phyloP scores from a whole-genome alignment of 2,113 vertebrate genomes.

The Mastomys coucha region DNA sequence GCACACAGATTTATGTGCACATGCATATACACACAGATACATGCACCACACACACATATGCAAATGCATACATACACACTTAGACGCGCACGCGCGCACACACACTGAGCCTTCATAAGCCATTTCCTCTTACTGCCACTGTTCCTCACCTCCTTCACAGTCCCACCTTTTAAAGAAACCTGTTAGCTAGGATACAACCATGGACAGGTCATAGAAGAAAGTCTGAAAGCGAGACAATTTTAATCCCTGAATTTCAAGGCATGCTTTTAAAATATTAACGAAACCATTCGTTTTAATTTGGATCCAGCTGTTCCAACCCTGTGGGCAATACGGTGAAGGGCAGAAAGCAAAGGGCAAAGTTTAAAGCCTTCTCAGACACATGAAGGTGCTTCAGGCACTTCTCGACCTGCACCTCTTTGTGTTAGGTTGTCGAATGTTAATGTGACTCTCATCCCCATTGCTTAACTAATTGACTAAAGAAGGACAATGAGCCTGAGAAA shows the following conservation, averaged over 20 bases:
- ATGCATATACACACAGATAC: not conserved
- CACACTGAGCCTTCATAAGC: not conserved
- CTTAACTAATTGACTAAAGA: not conserved
- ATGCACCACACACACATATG: not conserved
- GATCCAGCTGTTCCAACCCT: slow-evolving; percentile 17
- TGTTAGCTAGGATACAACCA: slow-evolving; percentile 30
- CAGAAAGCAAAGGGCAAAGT: not conserved
- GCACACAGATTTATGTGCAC: not conserved
- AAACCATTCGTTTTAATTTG: slow-evolving; percentile 55
- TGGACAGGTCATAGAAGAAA: slow-evolving; percentile 47
- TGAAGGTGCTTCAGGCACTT: not conserved
- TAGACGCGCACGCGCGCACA: not conserved
- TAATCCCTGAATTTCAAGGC: slow-evolving; percentile 45
- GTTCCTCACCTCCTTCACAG: not conserved
- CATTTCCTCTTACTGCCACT: not conserved
- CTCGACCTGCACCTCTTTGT: not conserved
- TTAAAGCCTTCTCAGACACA: not conserved
- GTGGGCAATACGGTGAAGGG: not conserved
- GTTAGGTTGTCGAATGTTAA: not conserved
- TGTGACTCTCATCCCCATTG: not conserved
- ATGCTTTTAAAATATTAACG: slow-evolving; percentile 61
- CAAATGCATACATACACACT: not conserved
- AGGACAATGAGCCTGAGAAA: not conserved
- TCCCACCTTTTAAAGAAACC: not conserved
- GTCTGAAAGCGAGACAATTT: slow-evolving; percentile 18